Evolutionary conservation across 2,113 vertebrate species (phyloP), one percentile per base, ranked within the genome.

Genomic region (Anoplopoma fimbria): DNA sequence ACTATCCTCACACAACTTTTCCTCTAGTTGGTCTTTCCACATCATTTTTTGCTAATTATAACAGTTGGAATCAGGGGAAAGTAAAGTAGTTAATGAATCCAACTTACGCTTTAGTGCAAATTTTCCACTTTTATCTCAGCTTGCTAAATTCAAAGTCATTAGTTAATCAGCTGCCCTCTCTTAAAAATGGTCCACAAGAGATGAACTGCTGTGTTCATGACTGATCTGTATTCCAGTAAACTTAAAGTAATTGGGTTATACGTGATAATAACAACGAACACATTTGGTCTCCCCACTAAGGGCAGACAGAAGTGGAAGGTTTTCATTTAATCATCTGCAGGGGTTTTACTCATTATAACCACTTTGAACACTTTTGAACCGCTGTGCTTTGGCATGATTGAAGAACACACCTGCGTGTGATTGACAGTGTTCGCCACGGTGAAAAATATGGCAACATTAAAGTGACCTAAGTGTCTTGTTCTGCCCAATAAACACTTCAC

Each of bases 371-470:
- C 75, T 51, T 7, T 67, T 74, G n/a, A 19, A 55, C 42, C 31
- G 40, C 62, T 17, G 40, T 69, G 31, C n/a, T 77, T 58, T 69
- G 27, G 45, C n/a, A 36, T 63, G 60, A 69, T 29, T 77, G 69
- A 85, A 77, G 55, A 87, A 78, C 7, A 45, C 13, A 9, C 34
- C 76, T 13, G 15, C 1, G 12, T 75, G 42, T 69, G 82, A 63
- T 62, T 75, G 69, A 77, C 45, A 49, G 31, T 40, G 58, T 51
- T 75, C 64, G 34, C 60, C 57, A 77, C 61, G 55, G 47, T 77
- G 69, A 86, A 70, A 57, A 77, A 82, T 77, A 89, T 69, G 34
- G 47, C 57, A 62, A 57, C 55, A 76, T 86, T 78, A 86, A 83
- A 86, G 29, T 33, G 19, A 78, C 51, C 62, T 45, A 68, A 82